Evolutionary conservation across 2,888 invertebrate species (phyloP), one percentile per base, ranked within the genome.

Genomic region (Pelosia muscerda): DNA sequence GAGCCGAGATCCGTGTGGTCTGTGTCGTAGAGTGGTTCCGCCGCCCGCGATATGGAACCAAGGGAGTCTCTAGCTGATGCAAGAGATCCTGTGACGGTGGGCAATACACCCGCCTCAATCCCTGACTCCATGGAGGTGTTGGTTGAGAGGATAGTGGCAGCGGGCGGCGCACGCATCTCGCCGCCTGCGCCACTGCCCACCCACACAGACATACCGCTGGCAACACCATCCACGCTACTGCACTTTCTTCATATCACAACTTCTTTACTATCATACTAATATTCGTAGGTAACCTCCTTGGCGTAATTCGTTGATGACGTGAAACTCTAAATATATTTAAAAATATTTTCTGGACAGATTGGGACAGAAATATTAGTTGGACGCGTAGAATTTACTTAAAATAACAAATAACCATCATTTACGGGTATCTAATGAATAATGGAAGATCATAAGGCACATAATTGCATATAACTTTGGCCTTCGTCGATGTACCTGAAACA

Each of bases 1-100:
- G 97, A 97, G 73, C 96, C 97, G 65, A 97, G 95, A 88, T 97
- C 97, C 25, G 97, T 97, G 84, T 97, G 97, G 88, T 97, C 97
- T 64, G 97, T 97, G 85, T 97, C 97, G 87, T 97, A 97, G 63
- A 96, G 90, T 53, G 96, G 96, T 83, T 96, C 97, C 2, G 93
- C 95, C 8, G 96, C 95, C 66, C 96, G 93, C 58, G 96, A 96
- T 71, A 96, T 86, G 15, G 96, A 96, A 60, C 95, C 96, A 81
- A 96, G 90, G 0, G 96, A 96, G 78, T 95, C 91, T 80, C 95
- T 82, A 70, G 95, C 91, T 65, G 95, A 94, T 77, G 95, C 88
- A 78, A 97, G 93, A 1, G 97, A 97, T 60, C 97, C 97, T 49
- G 97, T 97, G 83, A 97, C 97, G 11, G 97, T 97, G n/a, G 97